Percentiles rank a stretch among this genome's conserved stretches.
phyloP scores from a whole-genome alignment of 2,888 invertebrate genomes.

The Morpho deidamia region DNA sequence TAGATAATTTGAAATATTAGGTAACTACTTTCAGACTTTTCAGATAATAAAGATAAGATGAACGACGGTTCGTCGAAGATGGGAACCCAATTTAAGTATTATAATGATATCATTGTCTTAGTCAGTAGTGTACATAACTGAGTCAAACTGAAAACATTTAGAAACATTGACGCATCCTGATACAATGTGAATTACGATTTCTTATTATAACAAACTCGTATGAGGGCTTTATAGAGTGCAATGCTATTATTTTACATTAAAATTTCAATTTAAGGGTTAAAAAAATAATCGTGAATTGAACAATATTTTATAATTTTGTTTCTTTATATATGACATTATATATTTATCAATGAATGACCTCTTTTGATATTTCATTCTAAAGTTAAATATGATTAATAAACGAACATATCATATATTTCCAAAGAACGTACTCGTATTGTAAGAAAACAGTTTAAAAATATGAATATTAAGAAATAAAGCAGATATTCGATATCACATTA shows the following conservation, averaged over 20 bases:
- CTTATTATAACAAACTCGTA: too few relatives aligned
- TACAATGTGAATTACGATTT: constrained; percentile 23
- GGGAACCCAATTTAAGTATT: constrained; percentile 41
- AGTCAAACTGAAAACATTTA: constrained; percentile 51
- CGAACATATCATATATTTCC: too few relatives aligned
- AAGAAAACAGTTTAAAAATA: constrained; percentile 12
- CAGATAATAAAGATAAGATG: constrained; percentile 46
- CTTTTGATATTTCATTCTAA: too few relatives aligned
- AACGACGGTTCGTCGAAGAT: constrained; percentile 42
- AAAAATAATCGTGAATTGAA: too few relatives aligned
- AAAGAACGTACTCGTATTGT: too few relatives aligned
- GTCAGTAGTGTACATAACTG: constrained; percentile 51
- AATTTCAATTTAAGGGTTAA: too few relatives aligned
- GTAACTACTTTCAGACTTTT: not conserved
- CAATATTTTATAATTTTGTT: too few relatives aligned
- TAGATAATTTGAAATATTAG: too few relatives aligned
- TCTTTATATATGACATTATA: too few relatives aligned
- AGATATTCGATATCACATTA: constrained; percentile 2
- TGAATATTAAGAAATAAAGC: constrained; percentile 1
- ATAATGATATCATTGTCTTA: constrained; percentile 52
- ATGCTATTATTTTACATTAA: not conserved
- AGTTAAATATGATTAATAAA: too few relatives aligned
- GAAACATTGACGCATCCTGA: constrained; percentile 45
- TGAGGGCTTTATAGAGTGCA: not conserved
- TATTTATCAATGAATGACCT: too few relatives aligned